Base-by-base conservation (phyloP, 2,888 invertebrate genomes). In the Acanthosepion esculentum region DNA sequence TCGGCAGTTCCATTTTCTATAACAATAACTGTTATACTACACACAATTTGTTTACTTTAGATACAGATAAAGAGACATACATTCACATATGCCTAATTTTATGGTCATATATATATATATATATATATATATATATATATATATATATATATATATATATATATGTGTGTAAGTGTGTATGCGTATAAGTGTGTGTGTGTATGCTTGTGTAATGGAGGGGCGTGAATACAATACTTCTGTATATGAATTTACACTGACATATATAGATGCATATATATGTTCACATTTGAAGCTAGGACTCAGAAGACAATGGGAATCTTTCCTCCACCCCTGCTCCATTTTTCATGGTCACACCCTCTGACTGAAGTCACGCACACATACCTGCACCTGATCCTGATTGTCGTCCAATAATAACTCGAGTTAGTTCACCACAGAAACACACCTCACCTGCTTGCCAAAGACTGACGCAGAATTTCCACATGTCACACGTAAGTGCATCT, bases 291-390 rank as follows among this genome's bases (percentile, higher is more conserved):
- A n/a, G 8, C 2, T 15, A n/a, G 10, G 78, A 78, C n/a, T 78
- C 78, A 78, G 5, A n/a, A 78, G 33, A n/a, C 78, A 78, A 78
- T 78, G 78, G 5, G 33, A 78, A 78, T 78, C n/a, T n/a, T 33
- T 78, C 33, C 15, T 12, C 78, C 15, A n/a, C n/a, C n/a, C 15
- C n/a, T 5, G 7, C n/a, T 15, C 78, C 78, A n/a, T 78, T 78
- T 78, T 78, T 78, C n/a, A 78, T n/a, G 78, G 78, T 78, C 78
- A 78, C 78, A 78, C 78, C 78, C n/a, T 78, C 78, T 78, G 78
- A 78, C 78, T 78, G n/a, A 78, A 78, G 78, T 78, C n/a, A n/a
- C 33, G 12, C 78, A 78, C n/a, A 33, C n/a, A 59, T 78, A 78
- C n/a, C 78, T 78, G 33, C 78, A 78, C 78, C 78, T 78, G 78